phyloP scores from a whole-genome alignment of 2,888 invertebrate genomes.

The Drosophila siamana region DNA sequence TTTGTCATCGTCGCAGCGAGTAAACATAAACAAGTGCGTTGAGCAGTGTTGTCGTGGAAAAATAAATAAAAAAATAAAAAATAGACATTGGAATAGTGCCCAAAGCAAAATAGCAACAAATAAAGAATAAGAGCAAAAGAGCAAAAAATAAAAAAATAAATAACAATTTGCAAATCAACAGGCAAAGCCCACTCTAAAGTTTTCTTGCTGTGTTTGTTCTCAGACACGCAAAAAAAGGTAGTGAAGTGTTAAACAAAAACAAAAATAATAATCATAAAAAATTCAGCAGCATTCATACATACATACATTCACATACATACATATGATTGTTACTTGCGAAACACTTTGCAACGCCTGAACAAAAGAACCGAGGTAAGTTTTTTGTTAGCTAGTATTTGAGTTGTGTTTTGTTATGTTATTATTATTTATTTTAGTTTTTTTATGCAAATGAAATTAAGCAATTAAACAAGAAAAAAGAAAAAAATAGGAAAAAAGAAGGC shows the following conservation, averaged over 20 bases:
- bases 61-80: neutral
- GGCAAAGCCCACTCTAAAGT: conserved; percentile 46
- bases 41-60: neutral
- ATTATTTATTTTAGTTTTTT: conserved; percentile 43
- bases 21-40: conserved; percentile 49
- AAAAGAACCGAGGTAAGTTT: conserved; percentile 75
- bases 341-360: conserved; percentile 67
- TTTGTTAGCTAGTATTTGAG: conserved; percentile 30
- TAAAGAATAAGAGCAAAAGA: conserved; percentile 12
- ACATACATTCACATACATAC: conserved; percentile 18
- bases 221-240: conserved; percentile 58
- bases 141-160: conserved; percentile 12
- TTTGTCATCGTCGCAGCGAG: conserved; percentile 12
- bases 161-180: conserved; percentile 42
- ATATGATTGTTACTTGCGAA: conserved; percentile 58
- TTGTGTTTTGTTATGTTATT: conserved; percentile 19
- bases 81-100: conserved; percentile 1
- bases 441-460: conserved; percentile 78
- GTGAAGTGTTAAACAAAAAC: conserved; percentile 64
- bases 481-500: neutral
- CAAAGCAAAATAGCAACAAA: conserved; percentile 21
- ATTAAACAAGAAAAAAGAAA: conserved; percentile 53
- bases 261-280: conserved; percentile 34
- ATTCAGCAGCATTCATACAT: conserved; percentile 19
- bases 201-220: conserved; percentile 61